Base-by-base conservation (phyloP, 2,113 vertebrate genomes). In the Colinus virginianus region DNA sequence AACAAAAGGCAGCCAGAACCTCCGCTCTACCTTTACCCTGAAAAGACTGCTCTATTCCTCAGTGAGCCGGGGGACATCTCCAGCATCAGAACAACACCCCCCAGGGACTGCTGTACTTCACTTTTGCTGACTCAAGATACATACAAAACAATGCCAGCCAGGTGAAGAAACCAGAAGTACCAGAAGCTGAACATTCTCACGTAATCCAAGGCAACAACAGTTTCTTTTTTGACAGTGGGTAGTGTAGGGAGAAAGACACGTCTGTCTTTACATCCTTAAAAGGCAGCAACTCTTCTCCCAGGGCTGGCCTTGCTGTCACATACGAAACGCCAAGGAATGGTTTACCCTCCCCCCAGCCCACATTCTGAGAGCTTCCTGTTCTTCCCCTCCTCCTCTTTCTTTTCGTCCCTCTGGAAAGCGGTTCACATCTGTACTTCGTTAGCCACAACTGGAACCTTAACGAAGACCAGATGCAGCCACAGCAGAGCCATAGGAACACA, bases 361-460 rank as follows among this genome's bases (percentile, higher is more conserved):
- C 34, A 72, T 87, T 70, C 89, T 30, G 51, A 87, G 91, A 94
- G 96, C 93, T 97, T 97, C 97, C 97, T 96, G 94, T 94, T 91
- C 74, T 85, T 85, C 64, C 78, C 67, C 78, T 78, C 66, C 69
- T 81, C 79, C 85, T 62, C 34, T 59, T 71, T 72, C 55, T 80
- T 71, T 83, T 83, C 49, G 45, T 26, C 58, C n/a, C 48, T 32
- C 34, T 87, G 84, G 63, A 92, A 87, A 85, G 72, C 78, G 2
- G 42, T 80, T 78, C 75, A 14, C 97, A 97, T 94, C 97, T 97
- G 97, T 8, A 87, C 58, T 79, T 95, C 94, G 94, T 97, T 96
- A 97, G 67, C 43, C 5, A 0, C 40, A 74, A 62, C 23, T 78
- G 40, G 64, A 22, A 59, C 55, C 61, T 11, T 67, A 84, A 92